These are phyloP conservation scores for Eupeodes latifasciatus DNA, from an alignment of 2,888 invertebrate genomes.

Conservation along the genomic window DNA sequence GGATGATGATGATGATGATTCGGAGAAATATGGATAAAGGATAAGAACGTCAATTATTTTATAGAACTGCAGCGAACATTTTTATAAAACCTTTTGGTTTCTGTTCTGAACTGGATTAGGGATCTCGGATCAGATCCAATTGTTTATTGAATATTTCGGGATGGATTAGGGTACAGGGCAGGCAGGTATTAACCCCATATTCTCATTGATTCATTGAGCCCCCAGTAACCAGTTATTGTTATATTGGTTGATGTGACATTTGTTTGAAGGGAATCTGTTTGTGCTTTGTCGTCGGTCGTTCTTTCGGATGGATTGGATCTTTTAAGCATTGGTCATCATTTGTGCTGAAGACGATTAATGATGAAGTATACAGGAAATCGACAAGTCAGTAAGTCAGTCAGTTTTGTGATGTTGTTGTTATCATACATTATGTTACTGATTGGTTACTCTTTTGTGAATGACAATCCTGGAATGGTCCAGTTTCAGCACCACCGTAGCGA, in stretches of 20 bases:
- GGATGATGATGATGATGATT: constrained; percentile 23
- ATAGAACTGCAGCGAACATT: constrained; percentile 66
- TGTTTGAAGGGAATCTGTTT: constrained; percentile 40
- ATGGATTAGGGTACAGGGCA: constrained; percentile 29
- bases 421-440: constrained; percentile 31
- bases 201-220: constrained; percentile 23
- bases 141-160: constrained; percentile 23
- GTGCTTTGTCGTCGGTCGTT: not conserved
- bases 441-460: constrained; percentile 54
- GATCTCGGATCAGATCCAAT: constrained; percentile 5
- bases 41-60: constrained; percentile 79
- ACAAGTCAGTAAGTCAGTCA: constrained; percentile 49
- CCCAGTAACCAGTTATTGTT: constrained; percentile 53
- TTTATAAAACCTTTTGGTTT: constrained; percentile 29
- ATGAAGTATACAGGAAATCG: constrained; percentile 73
- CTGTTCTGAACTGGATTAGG: not conserved
- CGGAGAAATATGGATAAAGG: constrained; percentile 78
- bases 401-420: constrained; percentile 42
- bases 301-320: constrained; percentile 23
- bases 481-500: not conserved
- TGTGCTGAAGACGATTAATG: constrained; percentile 69
- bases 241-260: constrained; percentile 74
- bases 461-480: not conserved
- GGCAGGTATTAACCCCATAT: constrained; percentile 29
- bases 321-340: constrained; percentile 60